Conservation (phyloP, 2,888 invertebrate genomes). For the Leptopilina myrica region DNA sequence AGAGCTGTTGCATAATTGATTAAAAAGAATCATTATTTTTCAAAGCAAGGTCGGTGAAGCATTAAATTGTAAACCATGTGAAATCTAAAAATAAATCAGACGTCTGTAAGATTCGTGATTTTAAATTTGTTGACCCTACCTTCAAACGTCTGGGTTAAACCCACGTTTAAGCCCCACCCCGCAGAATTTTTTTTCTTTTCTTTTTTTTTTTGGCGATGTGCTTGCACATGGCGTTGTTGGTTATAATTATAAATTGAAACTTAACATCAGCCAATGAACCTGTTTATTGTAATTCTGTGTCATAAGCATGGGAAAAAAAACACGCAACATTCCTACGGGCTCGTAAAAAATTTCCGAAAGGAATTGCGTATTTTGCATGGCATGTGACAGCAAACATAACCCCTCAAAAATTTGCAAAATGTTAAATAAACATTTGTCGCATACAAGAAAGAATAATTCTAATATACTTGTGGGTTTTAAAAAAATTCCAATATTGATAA, state of each 20-base stretch:
- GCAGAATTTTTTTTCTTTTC: background rate
- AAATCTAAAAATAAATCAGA: constrained; percentile 33
- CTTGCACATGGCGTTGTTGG: constrained; percentile 16
- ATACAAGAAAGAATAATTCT: background rate
- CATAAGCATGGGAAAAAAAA: background rate
- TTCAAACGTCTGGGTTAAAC: background rate
- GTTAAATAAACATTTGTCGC: constrained; percentile 23
- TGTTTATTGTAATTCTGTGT: background rate
- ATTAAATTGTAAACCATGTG: constrained; percentile 20
- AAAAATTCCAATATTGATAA: background rate
- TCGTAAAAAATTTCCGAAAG: constrained; percentile 22
- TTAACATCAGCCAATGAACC: background rate
- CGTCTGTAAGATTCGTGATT: constrained; percentile 19
- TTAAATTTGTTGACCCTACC: constrained; percentile 20
- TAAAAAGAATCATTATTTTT: constrained; percentile 2
- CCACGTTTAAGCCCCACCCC: constrained; percentile 25
- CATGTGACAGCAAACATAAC: constrained; percentile 48
- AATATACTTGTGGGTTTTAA: background rate
- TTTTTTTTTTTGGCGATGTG: constrained; percentile 33
- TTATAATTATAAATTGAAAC: constrained; percentile 24
- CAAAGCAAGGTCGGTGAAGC: background rate
- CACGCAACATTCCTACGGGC: constrained; percentile 15
- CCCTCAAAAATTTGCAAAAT: constrained; percentile 31
- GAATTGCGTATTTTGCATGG: constrained; percentile 20
- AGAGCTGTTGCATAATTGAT: background rate